Conservation (phyloP, 2,888 invertebrate species). For the Theodoxus fluviatilis region DNA sequence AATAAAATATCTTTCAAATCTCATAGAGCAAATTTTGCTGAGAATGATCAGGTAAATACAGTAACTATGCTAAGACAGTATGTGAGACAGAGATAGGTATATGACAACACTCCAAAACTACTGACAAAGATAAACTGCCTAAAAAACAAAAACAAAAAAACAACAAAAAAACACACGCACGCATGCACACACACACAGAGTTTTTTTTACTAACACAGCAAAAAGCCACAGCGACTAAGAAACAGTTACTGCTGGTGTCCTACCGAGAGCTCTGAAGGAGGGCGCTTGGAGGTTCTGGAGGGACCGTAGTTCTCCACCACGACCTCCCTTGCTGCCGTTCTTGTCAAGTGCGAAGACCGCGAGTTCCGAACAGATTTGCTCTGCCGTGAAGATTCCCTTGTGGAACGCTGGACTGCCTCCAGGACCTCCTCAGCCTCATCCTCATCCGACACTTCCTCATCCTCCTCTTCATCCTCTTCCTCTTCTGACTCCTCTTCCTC, state of each 20-base stretch:
- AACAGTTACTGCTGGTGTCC: too few relatives aligned
- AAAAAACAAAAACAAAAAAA: constrained; percentile 8
- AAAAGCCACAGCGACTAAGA: too few relatives aligned
- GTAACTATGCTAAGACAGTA: not conserved
- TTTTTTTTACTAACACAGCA: too few relatives aligned
- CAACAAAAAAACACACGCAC: not conserved
- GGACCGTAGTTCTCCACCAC: constrained; percentile 21
- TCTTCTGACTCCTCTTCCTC: too few relatives aligned
- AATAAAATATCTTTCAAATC: too few relatives aligned
- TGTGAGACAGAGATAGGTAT: not conserved
- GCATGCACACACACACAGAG: not conserved
- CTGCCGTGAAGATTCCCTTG: constrained; percentile 27
- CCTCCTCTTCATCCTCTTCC: constrained; percentile 33
- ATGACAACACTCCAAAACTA: not conserved
- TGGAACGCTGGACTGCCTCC: constrained; percentile 30
- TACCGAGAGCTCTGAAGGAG: constrained; percentile 56
- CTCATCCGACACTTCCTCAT: constrained; percentile 20
- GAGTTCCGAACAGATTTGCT: constrained; percentile 26
- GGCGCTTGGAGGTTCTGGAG: constrained; percentile 39
- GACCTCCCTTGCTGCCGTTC: constrained; percentile 18
- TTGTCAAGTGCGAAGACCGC: constrained; percentile 27
- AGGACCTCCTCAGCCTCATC: constrained; percentile 32
- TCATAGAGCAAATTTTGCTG: not conserved
- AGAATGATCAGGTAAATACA: too few relatives aligned
- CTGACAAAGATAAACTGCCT: not conserved